These are phyloP conservation scores for Tapirus terrestris DNA, from an alignment of 2,113 vertebrate species.

Conservation along the genomic window DNA sequence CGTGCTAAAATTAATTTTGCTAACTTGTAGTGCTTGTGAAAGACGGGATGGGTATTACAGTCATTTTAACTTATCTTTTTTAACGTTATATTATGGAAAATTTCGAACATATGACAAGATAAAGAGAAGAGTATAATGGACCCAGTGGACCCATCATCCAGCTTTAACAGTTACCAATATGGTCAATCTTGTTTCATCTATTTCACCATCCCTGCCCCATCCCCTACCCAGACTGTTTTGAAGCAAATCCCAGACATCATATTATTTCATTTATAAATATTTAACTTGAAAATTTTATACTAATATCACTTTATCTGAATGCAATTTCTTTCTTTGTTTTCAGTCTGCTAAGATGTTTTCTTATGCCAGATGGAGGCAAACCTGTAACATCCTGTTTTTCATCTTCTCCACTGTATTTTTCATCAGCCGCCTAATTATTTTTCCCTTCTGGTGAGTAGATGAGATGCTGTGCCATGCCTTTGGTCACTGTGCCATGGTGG, in stretches of 20 bases:
- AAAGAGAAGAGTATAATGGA: neutral
- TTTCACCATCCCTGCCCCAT: neutral
- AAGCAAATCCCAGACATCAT: neutral
- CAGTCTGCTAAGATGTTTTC: conserved; percentile 97
- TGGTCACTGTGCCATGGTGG: neutral
- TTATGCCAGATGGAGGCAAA: conserved; percentile 92
- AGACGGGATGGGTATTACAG: neutral
- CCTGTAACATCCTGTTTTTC: conserved; percentile 92
- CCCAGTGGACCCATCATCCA: neutral
- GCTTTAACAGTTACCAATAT: neutral
- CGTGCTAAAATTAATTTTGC: neutral
- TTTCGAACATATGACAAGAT: neutral
- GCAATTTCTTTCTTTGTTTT: conserved; percentile 59
- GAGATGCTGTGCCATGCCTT: too few relatives aligned
- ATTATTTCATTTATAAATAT: neutral
- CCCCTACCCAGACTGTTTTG: neutral
- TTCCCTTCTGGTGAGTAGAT: conserved; percentile 94
- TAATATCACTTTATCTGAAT: conserved; percentile 8
- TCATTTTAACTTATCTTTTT: neutral
- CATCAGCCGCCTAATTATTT: conserved; percentile 92
- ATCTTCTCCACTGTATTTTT: conserved; percentile 91
- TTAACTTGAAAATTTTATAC: neutral
- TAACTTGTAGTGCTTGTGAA: neutral
- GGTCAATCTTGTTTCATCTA: neutral
- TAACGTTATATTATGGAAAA: neutral